Base-by-base conservation (phyloP, 2,888 invertebrate species). In the Cephus nigrinus region DNA sequence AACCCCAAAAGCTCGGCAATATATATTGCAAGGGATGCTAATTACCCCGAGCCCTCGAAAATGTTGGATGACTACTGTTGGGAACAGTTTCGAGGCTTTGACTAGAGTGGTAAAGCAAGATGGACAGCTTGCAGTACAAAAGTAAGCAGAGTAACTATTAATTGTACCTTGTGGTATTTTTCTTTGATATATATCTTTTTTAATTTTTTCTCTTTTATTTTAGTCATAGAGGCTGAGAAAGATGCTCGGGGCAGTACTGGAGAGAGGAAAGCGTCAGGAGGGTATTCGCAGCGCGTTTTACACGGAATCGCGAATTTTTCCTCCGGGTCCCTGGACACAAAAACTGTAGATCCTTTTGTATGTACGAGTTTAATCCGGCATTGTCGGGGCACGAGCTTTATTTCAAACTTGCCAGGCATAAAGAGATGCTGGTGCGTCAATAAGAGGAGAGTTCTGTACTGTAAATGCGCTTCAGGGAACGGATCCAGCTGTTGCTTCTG, bases 381-480 rank as follows among this genome's bases (percentile, higher is more conserved):
- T 88, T 86, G 90, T 90, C 88, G 88, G 86, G 86, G 84, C 85
- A 87, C 83, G 83, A 86, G 86, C 90, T 89, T 90, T 90, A 88
- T 90, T 90, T 91, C 88, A 88, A 87, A 85, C 82, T 86, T 81
- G 86, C 73, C 75, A 78, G 78, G 81, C 78, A 77, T 76, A 77
- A 75, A 78, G 80, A 77, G 76, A 80, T 84, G 84, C 80, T 82
- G 85, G 79, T 86, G 87, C 88, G 88, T 88, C 89, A 89, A 90
- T 89, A 90, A 90, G 90, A 90, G 90, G 87, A 88, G 89, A 90
- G 84, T 89, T 89, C 90, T 91, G 90, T 91, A 89, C 88, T 84
- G 87, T 86, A 91, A 91, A 91, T 91, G 91, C 87, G 91, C 91
- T 90, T 87, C 90, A 89, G 91, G 91, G 90, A 90, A 91, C 89